Evolutionary conservation across 2,113 vertebrate species (phyloP), one percentile per base, ranked within the genome.

Genomic region (Sus scrofa): DNA sequence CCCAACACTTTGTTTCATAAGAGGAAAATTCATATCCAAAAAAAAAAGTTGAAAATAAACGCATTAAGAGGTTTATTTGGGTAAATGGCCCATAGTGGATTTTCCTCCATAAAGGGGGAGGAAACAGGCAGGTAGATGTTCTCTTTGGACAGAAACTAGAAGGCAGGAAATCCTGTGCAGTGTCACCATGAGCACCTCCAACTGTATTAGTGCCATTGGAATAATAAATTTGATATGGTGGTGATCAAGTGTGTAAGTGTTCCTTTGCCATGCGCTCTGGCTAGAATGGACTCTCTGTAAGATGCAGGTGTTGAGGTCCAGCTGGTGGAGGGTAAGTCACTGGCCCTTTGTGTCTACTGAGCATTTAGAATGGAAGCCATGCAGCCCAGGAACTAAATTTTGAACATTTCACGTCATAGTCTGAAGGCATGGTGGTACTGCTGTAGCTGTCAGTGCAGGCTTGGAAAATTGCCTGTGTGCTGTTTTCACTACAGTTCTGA

Each of bases 151-250:
- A 88, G 88, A 92, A 95, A 62, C 86, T 88, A 63, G 84, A 74
- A 95, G 94, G 89, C 87, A 95, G 71, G 82, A 74, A 93, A 77
- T 62, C 56, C 54, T 95, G 68, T 91, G 84, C 67, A 89, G 86
- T 95, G 62, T 97, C 97, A 97, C 98, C 97, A 95, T 97, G 98
- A 87, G 93, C 98, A 97, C 98, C 94, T 97, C 97, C 97, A 93
- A 96, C 97, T 98, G 98, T 98, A 93, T 98, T 98, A 96, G 98
- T 98, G 98, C 98, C 98, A 98, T 98, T 98, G 98, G 98, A 98
- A 97, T 98, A 99, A 99, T 98, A 98, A 99, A 98, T 96, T 95
- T 44, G 97, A 96, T 79, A 98, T 95, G 98, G 98, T 98, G 97
- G 97, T 74, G 78, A 95, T 22, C 6, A n/a, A 24, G 18, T 14